Percentiles rank a stretch among this genome's conserved stretches.
Conservation (phyloP, 2,888 invertebrate species). For the Psococerastis gibbosa region DNA sequence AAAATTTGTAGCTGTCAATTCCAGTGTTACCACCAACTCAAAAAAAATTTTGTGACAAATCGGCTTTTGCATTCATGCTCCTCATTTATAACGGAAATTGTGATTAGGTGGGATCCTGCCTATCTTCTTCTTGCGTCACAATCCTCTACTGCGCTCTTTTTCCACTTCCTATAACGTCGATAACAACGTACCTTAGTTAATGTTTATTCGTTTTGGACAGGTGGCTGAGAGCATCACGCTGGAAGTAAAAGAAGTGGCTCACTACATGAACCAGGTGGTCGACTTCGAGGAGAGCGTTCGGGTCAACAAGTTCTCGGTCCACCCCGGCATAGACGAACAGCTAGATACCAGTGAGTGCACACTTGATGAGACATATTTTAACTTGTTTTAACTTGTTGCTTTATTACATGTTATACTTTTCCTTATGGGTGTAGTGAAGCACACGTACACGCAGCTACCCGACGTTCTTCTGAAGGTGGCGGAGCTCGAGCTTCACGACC, state of each 20-base stretch:
- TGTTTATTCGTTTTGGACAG: slow-evolving; percentile 21
- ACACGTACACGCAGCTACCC: slow-evolving; percentile 46
- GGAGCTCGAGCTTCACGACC: slow-evolving; percentile 41
- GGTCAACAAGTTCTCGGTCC: slow-evolving; percentile 50
- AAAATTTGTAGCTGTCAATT: too few relatives aligned
- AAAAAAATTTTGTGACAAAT: too few relatives aligned
- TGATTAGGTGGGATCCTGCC: too few relatives aligned
- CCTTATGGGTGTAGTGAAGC: slow-evolving; percentile 16
- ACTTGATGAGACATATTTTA: slow-evolving; percentile 6
- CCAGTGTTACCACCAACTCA: too few relatives aligned
- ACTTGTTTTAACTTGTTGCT: slow-evolving; percentile 10
- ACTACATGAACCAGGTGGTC: slow-evolving; percentile 51
- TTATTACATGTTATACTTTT: slow-evolving; percentile 9
- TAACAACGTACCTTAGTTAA: slow-evolving; percentile 21
- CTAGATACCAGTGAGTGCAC: slow-evolving; percentile 48
- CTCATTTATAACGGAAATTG: too few relatives aligned
- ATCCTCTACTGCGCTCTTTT: too few relatives aligned
- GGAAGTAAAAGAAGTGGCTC: slow-evolving; percentile 36
- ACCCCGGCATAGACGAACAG: slow-evolving; percentile 50
- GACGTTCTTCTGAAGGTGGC: slow-evolving; percentile 54
- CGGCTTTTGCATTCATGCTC: too few relatives aligned
- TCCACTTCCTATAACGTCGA: too few relatives aligned
- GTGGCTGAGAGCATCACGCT: slow-evolving; percentile 26
- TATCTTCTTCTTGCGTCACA: too few relatives aligned
- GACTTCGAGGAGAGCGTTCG: slow-evolving; percentile 43